Evolutionary conservation across 2,888 invertebrate genomes (phyloP), one percentile per base, ranked within the genome.

Genomic region (Nomada fucata): DNA sequence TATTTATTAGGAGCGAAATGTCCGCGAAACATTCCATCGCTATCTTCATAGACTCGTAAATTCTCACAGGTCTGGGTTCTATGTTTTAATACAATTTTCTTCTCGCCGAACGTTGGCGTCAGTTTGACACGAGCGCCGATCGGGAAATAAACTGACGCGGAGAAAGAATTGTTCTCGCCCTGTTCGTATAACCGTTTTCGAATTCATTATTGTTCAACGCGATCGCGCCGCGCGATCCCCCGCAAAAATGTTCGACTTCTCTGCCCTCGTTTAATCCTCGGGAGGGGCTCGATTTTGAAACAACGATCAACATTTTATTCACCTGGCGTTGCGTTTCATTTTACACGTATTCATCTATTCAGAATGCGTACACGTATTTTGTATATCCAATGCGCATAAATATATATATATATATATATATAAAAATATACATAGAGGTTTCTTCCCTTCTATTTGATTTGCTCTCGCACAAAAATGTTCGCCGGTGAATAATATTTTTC

Each of bases 401-500:
- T 36, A 26, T 26, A 4, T 15, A 2, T 2, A 5, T n/a, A n/a
- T n/a, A n/a, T n/a, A n/a, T n/a, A n/a, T n/a, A n/a, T n/a, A n/a
- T n/a, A n/a, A n/a, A n/a, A n/a, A n/a, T n/a, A n/a, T 7, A 10
- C 9, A 15, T 26, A 13, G 2, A 0, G 15, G 13, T 18, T 5
- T 61, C 55, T 53, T 52, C 10, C 11, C 50, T 50, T 47, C 11
- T 11, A 44, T 67, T 26, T 44, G 18, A 59, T 59, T 53, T 47
- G 4, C 44, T 10, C 13, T 3, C 18, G 57, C 13, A 50, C 23
- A n/a, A 67, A 76, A 76, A 57, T 20, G 70, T 67, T 67, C 13
- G 1, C 15, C n/a, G 59, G n/a, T 57, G 15, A 52, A 61, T 67
- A 63, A 76, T 61, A 76, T 71, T 67, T 50, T 65, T 18, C 18